Evolutionary conservation across 2,797 vertebrate genomes (phyloP).

Genomic region (Centroberyx gerrardi): DNA sequence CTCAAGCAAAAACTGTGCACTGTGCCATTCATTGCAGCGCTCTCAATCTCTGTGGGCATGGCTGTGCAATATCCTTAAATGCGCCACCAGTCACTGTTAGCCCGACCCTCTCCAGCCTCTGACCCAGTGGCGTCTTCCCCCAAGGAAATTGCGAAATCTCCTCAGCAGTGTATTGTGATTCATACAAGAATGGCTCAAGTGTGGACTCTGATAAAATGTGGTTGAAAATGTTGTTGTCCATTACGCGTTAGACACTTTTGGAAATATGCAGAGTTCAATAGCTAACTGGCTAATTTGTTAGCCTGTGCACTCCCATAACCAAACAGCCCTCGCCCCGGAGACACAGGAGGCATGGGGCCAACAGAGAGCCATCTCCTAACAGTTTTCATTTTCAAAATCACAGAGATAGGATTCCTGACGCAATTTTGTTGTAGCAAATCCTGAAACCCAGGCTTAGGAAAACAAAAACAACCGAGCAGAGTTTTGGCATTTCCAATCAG

Average conservation of each 20-base stretch:
- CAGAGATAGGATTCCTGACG: too few relatives aligned
- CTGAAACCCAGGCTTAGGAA: not conserved
- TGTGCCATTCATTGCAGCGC: constrained; percentile 27
- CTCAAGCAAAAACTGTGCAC: constrained; percentile 27
- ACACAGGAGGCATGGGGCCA: not conserved
- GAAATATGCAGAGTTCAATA: not conserved
- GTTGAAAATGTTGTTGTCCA: constrained; percentile 20
- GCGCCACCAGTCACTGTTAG: constrained; percentile 47
- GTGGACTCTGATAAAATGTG: not conserved
- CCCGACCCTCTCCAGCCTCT: constrained; percentile 22
- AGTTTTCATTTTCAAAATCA: too few relatives aligned
- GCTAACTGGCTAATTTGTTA: not conserved
- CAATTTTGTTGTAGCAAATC: not conserved
- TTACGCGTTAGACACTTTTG: constrained; percentile 22
- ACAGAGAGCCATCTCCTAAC: too few relatives aligned
- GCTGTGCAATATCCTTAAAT: constrained; percentile 18
- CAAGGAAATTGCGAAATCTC: too few relatives aligned
- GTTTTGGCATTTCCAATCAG: constrained; percentile 33
- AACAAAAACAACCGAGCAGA: constrained; percentile 6
- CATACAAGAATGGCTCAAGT: not conserved
- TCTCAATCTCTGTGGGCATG: constrained; percentile 15
- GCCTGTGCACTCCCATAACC: not conserved
- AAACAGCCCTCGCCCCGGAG: not conserved
- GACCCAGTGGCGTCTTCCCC: constrained; percentile 21
- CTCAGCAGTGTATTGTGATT: not conserved